Evolutionary conservation across 2,113 vertebrate species (phyloP), one percentile per base, ranked within the genome.

Genomic region (Ammodytes marinus): DNA sequence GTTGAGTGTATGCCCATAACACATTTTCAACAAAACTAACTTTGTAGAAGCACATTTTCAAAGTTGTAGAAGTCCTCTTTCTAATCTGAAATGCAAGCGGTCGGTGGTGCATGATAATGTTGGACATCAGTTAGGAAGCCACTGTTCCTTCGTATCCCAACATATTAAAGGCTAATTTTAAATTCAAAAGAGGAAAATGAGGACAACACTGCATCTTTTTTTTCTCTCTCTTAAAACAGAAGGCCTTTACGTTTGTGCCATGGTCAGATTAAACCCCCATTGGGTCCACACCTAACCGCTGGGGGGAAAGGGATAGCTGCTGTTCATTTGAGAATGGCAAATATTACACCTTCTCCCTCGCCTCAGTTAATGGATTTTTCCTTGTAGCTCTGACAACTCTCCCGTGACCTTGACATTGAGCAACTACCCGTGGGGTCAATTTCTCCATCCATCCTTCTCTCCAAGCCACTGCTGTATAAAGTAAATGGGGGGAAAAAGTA

Each of bases 321-420:
- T 87, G 69, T 83, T 88, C 75, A 84, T 83, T 81, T 88, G 78
- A 90, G 74, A 86, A 89, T 89, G 88, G 85, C 75, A 90, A 91
- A 89, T 86, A 76, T 79, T 71, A 69, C 85, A 88, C 80, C 83
- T 88, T 83, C 27, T 83, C 59, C 50, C 68, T 57, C 3, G 37
- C 78, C 45, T 46, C 50, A 6, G 77, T 84, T 27, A 80, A 91
- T 90, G 81, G 83, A 77, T 91, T 87, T 91, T 79, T 83, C 53
- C 83, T 68, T 87, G 84, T 83, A 75, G 74, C 47, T 66, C 69
- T 80, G 85, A 86, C 85, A 82, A 77, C 69, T 83, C 11, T 57
- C 64, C 17, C 52, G 65, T 88, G 87, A 90, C 91, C 85, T 88
- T 85, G 84, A 79, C 84, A 79, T 45, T 64, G 79, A 82, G 66